phyloP scores from a whole-genome alignment of 2,888 invertebrate genomes.

The Trisateles emortualis region DNA sequence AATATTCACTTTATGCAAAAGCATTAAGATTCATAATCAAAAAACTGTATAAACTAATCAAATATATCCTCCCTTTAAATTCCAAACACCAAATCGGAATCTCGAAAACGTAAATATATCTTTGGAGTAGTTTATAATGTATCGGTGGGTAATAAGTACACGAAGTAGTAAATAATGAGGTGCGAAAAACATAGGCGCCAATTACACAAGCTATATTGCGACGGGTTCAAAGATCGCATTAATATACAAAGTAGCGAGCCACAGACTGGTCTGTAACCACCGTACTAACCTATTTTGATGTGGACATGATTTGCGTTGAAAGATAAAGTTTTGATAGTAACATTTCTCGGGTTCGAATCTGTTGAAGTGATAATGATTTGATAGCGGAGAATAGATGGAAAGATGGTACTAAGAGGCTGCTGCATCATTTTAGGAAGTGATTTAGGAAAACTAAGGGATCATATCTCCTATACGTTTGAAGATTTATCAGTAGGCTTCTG shows the following conservation, averaged over 20 bases:
- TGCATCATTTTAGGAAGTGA: no score
- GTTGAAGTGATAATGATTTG: neutral
- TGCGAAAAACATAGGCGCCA: slow-evolving; percentile 16
- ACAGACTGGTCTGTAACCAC: slow-evolving; percentile 15
- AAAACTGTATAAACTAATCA: neutral
- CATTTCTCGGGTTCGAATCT: neutral
- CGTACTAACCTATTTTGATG: slow-evolving; percentile 27
- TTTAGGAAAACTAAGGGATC: no score
- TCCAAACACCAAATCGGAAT: neutral
- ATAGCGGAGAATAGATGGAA: no score
- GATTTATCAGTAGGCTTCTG: no score
- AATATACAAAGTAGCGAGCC: slow-evolving; percentile 26
- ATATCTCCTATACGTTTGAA: no score
- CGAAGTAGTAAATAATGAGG: slow-evolving; percentile 9
- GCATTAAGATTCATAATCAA: neutral
- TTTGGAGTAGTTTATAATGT: neutral
- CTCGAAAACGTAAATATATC: neutral
- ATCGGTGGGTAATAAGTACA: neutral
- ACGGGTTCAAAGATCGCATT: slow-evolving; percentile 47
- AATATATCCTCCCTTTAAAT: neutral
- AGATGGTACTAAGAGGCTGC: no score
- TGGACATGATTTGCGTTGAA: neutral
- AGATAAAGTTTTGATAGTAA: neutral
- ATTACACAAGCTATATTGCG: slow-evolving; percentile 16
- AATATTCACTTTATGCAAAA: neutral